Evolutionary conservation across 1,140 invertebrate genomes (phyloP), one percentile per base, ranked within the genome.

Genomic region (Odontomachus brunneus): DNA sequence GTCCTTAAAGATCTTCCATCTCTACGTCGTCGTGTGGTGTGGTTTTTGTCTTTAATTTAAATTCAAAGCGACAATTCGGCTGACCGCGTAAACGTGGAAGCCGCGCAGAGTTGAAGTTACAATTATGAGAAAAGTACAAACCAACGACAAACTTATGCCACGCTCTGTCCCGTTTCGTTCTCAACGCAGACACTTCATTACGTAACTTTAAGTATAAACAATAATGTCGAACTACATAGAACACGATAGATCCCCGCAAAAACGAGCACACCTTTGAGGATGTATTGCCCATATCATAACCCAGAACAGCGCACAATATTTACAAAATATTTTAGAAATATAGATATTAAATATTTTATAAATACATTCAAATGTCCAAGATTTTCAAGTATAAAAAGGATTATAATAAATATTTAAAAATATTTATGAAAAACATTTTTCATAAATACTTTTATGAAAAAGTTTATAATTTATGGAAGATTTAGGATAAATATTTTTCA

Each of bases 121-220:
- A 38, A 33, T 33, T 44, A 44, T 22, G 24, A 9, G 22, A 11
- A n/a, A 55, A 65, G 11, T 76, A 65, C 59, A 65, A 76, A 51
- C 53, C 9, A 0, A 66, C 38, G 38, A 44, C 38, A 5, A 44
- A n/a, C 24, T 51, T 48, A 65, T 29, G n/a, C 19, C 17, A 51
- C 22, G 66, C 5, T 38, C 66, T 7, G 49, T 14, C 9, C 1
- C n/a, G 9, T 66, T 66, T 11, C 62, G 15, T 38, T 66, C 2
- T 66, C 38, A 49, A 44, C 19, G 44, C 26, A 22, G 17, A 63
- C 53, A 66, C n/a, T 51, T 53, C 15, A 51, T n/a, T 4, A 26
- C 14, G 29, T 75, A 65, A 49, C 14, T 65, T 65, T 22, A 75
- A 51, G 4, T 65, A 14, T 22, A 65, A 63, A 29, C 29, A 22